A percentile compares a stretch with the other conserved stretches of the same genome.
These are phyloP conservation scores for Anableps anableps DNA, from an alignment of 2,797 vertebrate genomes.

Conservation along the genomic window DNA sequence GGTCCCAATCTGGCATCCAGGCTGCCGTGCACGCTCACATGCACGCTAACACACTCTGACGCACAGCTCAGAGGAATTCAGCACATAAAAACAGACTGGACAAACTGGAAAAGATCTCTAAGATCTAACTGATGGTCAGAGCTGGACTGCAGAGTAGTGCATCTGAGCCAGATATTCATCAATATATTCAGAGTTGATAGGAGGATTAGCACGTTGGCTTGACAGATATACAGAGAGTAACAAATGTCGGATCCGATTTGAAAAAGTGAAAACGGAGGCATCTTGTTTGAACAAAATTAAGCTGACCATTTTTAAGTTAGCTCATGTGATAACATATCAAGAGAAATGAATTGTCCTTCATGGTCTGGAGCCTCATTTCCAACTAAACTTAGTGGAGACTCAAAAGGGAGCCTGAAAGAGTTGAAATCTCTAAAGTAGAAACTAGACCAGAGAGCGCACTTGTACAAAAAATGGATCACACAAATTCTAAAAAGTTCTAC, in stretches of 20 bases:
- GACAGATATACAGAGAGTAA: slow-evolving; percentile 12
- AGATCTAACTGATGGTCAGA: slow-evolving; percentile 38
- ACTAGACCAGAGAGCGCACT: not conserved
- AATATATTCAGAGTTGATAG: not conserved
- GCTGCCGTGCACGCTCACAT: slow-evolving; percentile 36
- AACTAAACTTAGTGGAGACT: not conserved
- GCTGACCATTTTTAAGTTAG: not conserved
- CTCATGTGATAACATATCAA: not conserved
- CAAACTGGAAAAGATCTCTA: slow-evolving; percentile 23
- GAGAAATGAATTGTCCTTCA: not conserved
- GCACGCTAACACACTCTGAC: slow-evolving; percentile 23
- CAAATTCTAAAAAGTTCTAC: not conserved
- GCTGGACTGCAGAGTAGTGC: slow-evolving; percentile 25
- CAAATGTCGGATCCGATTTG: not conserved
- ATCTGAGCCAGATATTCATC: slow-evolving; percentile 12
- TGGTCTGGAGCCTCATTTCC: no score
- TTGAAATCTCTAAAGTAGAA: not conserved
- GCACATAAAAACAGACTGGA: slow-evolving; percentile 56
- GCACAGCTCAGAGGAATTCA: slow-evolving; percentile 57
- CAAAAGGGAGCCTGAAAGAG: not conserved
- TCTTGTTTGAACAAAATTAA: not conserved
- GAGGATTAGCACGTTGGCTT: slow-evolving; percentile 9
- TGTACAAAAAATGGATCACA: not conserved
- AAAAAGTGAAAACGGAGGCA: not conserved
- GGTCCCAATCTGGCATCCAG: slow-evolving; percentile 67